A percentile compares a stretch with the other conserved stretches of the same genome.
These are phyloP conservation scores for Luffia ferchaultella DNA, from an alignment of 2,888 invertebrate genomes.

Conservation along the genomic window DNA sequence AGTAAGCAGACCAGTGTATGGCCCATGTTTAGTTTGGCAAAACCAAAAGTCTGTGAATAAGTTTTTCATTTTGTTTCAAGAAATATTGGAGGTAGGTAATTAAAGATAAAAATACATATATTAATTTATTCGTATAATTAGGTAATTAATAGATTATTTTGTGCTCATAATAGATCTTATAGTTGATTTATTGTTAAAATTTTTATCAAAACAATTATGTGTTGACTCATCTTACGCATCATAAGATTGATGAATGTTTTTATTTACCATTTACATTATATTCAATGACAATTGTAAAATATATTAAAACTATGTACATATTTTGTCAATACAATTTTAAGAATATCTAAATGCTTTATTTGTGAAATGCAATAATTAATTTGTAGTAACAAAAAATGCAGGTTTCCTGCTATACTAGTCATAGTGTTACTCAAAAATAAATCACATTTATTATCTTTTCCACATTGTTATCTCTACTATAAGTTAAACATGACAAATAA, in stretches of 20 bases:
- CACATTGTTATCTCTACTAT: neutral
- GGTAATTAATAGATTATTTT: constrained; percentile 5
- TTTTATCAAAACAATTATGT: no score
- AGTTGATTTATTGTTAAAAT: neutral
- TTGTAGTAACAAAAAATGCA: constrained; percentile 25
- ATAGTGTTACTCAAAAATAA: constrained; percentile 36
- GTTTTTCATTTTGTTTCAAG: neutral
- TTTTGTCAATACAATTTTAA: constrained; percentile 19
- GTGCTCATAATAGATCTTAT: neutral
- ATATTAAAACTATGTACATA: constrained; percentile 9
- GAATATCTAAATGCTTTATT: constrained; percentile 26
- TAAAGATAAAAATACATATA: constrained; percentile 19
- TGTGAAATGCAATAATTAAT: constrained; percentile 16
- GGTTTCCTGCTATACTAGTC: constrained; percentile 41
- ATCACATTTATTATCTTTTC: neutral
- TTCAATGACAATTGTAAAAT: constrained; percentile 29
- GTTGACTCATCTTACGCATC: no score
- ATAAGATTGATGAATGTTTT: no score
- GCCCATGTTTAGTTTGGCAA: no score
- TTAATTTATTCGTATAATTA: constrained; percentile 25
- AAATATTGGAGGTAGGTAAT: neutral
- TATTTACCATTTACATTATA: constrained; percentile 12
- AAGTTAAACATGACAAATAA: constrained; percentile 35
- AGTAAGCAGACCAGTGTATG: no score
- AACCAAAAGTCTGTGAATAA: no score